Conservation (phyloP, 2,888 invertebrate genomes). For the Polia nebulosa region DNA sequence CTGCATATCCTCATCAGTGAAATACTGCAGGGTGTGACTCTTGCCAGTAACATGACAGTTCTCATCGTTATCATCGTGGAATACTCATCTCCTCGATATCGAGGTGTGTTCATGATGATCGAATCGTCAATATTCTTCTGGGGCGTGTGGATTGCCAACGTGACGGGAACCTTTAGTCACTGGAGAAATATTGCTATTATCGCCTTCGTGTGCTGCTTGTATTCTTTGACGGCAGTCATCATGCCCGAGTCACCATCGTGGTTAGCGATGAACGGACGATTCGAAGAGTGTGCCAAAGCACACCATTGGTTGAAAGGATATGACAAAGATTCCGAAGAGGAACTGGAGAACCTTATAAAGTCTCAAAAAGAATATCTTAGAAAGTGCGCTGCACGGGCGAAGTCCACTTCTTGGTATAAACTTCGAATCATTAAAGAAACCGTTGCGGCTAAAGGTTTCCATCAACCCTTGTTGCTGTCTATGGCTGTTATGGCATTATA, state of each 20-base stretch:
- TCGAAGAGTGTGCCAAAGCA: constrained; percentile 64
- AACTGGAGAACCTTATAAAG: constrained; percentile 66
- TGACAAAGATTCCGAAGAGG: constrained; percentile 66
- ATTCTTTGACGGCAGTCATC: constrained; percentile 61
- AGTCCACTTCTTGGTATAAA: constrained; percentile 48
- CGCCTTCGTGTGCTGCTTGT: constrained; percentile 65
- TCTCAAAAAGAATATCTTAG: constrained; percentile 61
- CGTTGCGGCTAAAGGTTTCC: constrained; percentile 66
- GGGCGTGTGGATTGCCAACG: constrained; percentile 79
- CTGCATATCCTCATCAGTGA: constrained; percentile 72
- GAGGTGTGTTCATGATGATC: constrained; percentile 76
- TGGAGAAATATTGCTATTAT: constrained; percentile 76
- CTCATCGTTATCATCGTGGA: constrained; percentile 74
- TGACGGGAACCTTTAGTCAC: constrained; percentile 75
- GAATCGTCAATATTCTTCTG: constrained; percentile 77
- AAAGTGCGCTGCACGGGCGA: constrained; percentile 42
- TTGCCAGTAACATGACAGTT: constrained; percentile 74
- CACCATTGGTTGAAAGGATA: constrained; percentile 73
- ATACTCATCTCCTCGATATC: constrained; percentile 74
- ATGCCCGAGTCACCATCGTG: constrained; percentile 76
- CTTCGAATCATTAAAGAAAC: constrained; percentile 56
- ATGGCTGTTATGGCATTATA: constrained; percentile 67
- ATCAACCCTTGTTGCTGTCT: constrained; percentile 70
- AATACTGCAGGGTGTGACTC: constrained; percentile 71
- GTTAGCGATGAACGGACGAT: constrained; percentile 70